Evolutionary conservation across 2,113 vertebrate genomes (phyloP), one percentile per base, ranked within the genome.

Genomic region (Indri indri): DNA sequence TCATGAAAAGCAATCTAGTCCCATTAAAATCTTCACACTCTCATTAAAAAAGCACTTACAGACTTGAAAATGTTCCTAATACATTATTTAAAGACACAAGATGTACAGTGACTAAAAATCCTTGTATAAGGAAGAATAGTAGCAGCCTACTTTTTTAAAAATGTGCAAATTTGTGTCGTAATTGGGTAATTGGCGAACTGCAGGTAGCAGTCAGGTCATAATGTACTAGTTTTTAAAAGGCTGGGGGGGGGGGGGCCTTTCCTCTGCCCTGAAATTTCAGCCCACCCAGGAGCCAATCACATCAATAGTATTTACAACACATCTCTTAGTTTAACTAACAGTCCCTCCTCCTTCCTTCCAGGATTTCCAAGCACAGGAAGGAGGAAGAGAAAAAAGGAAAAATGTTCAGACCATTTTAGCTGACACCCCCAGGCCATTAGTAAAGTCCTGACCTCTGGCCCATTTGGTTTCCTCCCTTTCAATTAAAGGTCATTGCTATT

Each of bases 31-130:
- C 99, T 99, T 99, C 98, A 99, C 98, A 98, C 98, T 98, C 98
- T 99, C 99, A 99, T 99, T 99, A 99, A 99, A 99, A 98, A 99
- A 99, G 98, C 99, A 99, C 99, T 99, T 99, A 99, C 98, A 98
- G 98, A 98, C 98, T 99, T 94, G 98, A 99, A 99, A 99, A 99
- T 98, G 98, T 98, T 99, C 98, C 98, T 99, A 98, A 99, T 99
- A 98, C 98, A 99, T 99, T 99, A 99, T 99, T 99, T 99, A 99
- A 99, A 99, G 98, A 98, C 98, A 98, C 98, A 98, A 98, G 98
- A 99, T 98, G 98, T 99, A 99, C 98, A 98, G 98, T 98, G 98
- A 98, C 98, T 99, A 98, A 98, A 98, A 98, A 98, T 98, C 98
- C 96, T 95, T 98, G 98, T 98, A 98, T 97, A 97, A 97, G 97